Conservation (phyloP, 2,113 vertebrate genomes). For the Danio rerio region GRCz12tu NC_133195.1:8291001-8291500, state of each 20-base stretch:
- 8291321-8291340: too few relatives aligned
- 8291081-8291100: neutral
- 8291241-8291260: conserved; percentile 51
- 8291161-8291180: conserved; percentile 55
- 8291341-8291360: neutral
- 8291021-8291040: neutral
- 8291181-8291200: conserved; percentile 41
- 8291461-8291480: conserved; percentile 69
- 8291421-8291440: neutral
- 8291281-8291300: conserved; percentile 7
- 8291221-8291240: conserved; percentile 46
- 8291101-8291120: neutral
- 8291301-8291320: too few relatives aligned
- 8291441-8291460: conserved; percentile 35
- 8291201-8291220: conserved; percentile 69
- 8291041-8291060: neutral
- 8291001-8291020: neutral
- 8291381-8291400: neutral
- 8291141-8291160: conserved; percentile 42
- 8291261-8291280: conserved; percentile 2
- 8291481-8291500: conserved; percentile 48
- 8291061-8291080: neutral
- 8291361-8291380: neutral
- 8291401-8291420: too few relatives aligned
- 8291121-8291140: conserved; percentile 18